Conservation (phyloP, 2,888 invertebrate genomes). For the Folsomia manolachei region DNA sequence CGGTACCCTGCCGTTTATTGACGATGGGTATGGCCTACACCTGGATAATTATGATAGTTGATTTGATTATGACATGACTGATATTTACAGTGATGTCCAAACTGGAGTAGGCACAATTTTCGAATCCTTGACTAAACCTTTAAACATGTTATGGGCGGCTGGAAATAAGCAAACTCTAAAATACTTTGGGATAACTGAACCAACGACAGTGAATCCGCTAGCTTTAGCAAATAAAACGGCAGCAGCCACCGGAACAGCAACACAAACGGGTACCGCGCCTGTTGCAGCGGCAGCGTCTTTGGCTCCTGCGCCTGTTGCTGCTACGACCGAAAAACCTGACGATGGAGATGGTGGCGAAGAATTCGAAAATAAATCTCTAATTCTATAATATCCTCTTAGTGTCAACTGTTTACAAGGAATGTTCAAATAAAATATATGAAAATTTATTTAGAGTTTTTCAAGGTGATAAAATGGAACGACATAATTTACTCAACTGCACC, state of each 20-base stretch:
- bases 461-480: no score
- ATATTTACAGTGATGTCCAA: neutral
- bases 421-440: neutral
- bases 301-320: neutral
- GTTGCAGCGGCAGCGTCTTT: neutral
- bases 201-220: neutral
- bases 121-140: neutral
- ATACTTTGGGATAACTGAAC: neutral
- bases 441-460: no score
- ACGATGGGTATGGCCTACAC: neutral
- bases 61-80: neutral
- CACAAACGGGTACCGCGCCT: neutral
- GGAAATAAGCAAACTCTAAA: neutral
- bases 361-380: neutral
- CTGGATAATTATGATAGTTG: no score
- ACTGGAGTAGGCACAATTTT: constrained; percentile 1
- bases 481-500: no score
- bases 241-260: neutral
- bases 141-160: neutral
- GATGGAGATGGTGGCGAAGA: neutral
- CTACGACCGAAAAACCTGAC: neutral
- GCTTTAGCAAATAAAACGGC: neutral
- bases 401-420: neutral
- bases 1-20: neutral
- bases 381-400: neutral